phyloP scores from a whole-genome alignment of 1,140 invertebrate species.

The Drosophila bipectinata region DNA sequence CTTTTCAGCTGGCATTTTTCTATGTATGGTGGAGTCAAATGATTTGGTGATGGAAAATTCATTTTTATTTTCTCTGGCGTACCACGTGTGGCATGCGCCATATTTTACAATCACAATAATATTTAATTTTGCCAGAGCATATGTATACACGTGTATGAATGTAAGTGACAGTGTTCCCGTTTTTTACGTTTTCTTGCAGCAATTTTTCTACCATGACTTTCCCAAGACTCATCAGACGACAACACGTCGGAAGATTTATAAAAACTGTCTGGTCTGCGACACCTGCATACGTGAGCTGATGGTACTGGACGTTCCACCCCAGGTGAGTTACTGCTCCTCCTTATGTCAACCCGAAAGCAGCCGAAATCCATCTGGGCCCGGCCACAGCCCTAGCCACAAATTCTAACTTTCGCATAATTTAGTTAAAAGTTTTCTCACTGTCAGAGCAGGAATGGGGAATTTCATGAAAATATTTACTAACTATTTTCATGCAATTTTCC shows the following conservation, averaged over 20 bases:
- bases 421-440: conserved; percentile 48
- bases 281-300: conserved; percentile 84
- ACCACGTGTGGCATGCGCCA: conserved; percentile 18
- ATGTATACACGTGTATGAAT: not conserved
- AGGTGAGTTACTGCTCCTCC: conserved; percentile 65
- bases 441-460: conserved; percentile 14
- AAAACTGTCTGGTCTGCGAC: conserved; percentile 84
- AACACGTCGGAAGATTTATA: conserved; percentile 79
- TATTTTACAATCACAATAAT: conserved; percentile 37
- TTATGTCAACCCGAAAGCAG: not conserved
- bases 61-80: conserved; percentile 20
- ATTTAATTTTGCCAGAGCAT: conserved; percentile 29
- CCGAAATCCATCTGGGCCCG: conserved; percentile 17
- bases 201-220: conserved; percentile 84
- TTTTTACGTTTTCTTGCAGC: conserved; percentile 60
- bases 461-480: conserved; percentile 36
- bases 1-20: conserved; percentile 3
- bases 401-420: conserved; percentile 49
- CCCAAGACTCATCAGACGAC: conserved; percentile 81
- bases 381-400: conserved; percentile 9
- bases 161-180: not conserved
- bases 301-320: conserved; percentile 84
- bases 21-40: not conserved
- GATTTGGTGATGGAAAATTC: conserved; percentile 15
- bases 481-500: conserved; percentile 58